Percentiles rank a stretch among this genome's conserved stretches.
phyloP scores from a whole-genome alignment of 1,140 invertebrate genomes.

The Cyphomyrmex costatus region DNA sequence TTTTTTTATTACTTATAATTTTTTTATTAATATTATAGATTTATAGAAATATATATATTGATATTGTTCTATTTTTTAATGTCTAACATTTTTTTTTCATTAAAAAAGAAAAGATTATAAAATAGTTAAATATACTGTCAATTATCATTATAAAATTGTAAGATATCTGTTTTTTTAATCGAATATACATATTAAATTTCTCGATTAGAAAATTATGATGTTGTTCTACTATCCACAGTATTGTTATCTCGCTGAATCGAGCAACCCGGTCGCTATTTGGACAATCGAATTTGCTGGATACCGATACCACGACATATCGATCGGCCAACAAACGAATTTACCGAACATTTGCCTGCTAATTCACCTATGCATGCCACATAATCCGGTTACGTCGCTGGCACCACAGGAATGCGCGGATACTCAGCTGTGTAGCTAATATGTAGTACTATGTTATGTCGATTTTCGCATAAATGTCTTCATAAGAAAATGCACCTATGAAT shows the following conservation, averaged over 20 bases:
- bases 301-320: constrained; percentile 48
- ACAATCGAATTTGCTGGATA: constrained; percentile 53
- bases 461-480: constrained; percentile 45
- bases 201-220: constrained; percentile 12
- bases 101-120: too few relatives aligned
- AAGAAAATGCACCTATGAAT: neutral
- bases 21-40: too few relatives aligned
- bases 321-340: constrained; percentile 78
- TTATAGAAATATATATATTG: too few relatives aligned
- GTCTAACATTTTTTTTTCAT: too few relatives aligned
- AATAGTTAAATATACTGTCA: neutral
- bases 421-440: constrained; percentile 70
- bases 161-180: constrained; percentile 20
- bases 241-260: constrained; percentile 6
- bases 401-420: constrained; percentile 75
- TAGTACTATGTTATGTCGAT: constrained; percentile 50
- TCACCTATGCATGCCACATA: constrained; percentile 79
- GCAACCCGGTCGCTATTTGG: constrained; percentile 46
- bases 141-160: constrained; percentile 5
- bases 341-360: constrained; percentile 79
- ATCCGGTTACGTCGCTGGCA: constrained; percentile 77
- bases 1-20: too few relatives aligned
- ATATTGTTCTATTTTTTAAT: too few relatives aligned
- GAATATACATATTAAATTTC: constrained; percentile 5
- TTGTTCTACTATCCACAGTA: neutral